Conservation (phyloP, 2,113 vertebrate genomes). For the Poeciliopsis retropinna region DNA sequence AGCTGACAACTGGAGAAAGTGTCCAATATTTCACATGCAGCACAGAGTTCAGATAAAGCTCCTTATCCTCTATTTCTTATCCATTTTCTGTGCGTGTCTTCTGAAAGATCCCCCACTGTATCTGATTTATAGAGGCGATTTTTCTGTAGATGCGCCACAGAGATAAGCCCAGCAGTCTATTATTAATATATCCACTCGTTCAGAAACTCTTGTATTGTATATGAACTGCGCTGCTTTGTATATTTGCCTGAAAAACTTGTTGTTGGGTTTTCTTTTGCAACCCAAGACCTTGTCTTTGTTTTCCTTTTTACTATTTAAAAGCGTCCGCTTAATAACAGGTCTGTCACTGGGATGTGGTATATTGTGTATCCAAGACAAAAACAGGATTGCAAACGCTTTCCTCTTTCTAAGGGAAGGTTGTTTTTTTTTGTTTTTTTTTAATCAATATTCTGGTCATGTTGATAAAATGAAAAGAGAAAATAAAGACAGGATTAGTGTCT, state of each 20-base stretch:
- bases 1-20: not conserved
- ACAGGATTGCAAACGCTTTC: not conserved
- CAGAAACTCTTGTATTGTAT: slow-evolving; percentile 4
- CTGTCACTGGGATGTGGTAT: not conserved
- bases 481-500: not conserved
- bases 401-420: not conserved
- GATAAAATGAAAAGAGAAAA: not conserved
- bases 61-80: slow-evolving; percentile 15
- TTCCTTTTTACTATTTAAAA: slow-evolving; percentile 38
- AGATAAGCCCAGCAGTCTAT: slow-evolving; percentile 12
- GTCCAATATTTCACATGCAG: not conserved
- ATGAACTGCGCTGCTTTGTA: slow-evolving; percentile 15
- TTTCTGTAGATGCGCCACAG: slow-evolving; percentile 10
- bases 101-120: not conserved
- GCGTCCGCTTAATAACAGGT: not conserved
- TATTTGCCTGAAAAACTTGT: slow-evolving; percentile 36
- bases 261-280: slow-evolving; percentile 15
- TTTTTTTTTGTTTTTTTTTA: not conserved
- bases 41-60: slow-evolving; percentile 11
- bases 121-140: slow-evolving; percentile 12
- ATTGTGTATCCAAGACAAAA: slow-evolving; percentile 19
- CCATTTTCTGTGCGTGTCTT: not conserved
- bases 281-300: slow-evolving; percentile 30
- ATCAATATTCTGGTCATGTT: not conserved
- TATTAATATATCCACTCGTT: not conserved